Evolutionary conservation across 2,888 invertebrate genomes (phyloP).

Genomic region (Eupithecia subumbrata): DNA sequence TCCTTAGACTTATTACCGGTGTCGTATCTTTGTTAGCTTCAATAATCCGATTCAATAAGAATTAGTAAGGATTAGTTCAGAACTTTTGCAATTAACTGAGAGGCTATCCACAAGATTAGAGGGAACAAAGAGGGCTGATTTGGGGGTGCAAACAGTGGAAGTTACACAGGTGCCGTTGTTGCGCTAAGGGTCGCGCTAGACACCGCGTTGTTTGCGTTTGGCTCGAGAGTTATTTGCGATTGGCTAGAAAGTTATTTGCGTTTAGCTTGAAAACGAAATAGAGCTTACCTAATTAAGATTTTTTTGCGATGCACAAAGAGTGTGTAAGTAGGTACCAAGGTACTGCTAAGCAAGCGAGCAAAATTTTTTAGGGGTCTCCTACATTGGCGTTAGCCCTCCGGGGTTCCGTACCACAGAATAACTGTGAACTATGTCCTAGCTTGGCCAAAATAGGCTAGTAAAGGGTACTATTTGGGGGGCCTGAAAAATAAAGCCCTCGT

Average conservation of each 20-base stretch:
- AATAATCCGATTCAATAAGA: constrained; percentile 34
- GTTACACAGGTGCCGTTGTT: constrained; percentile 44
- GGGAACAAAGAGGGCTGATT: constrained; percentile 33
- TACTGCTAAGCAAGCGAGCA: too few relatives aligned
- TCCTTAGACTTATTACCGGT: constrained; percentile 5
- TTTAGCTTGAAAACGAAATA: background rate
- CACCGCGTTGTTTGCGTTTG: background rate
- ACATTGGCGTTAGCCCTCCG: too few relatives aligned
- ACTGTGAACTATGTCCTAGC: too few relatives aligned
- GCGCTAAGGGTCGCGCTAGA: constrained; percentile 37
- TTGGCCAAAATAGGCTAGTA: too few relatives aligned
- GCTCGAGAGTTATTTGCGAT: background rate
- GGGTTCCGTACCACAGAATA: too few relatives aligned
- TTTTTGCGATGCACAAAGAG: too few relatives aligned
- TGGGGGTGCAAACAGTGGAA: constrained; percentile 33
- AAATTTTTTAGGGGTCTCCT: too few relatives aligned
- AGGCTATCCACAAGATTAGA: constrained; percentile 33
- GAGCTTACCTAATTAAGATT: background rate
- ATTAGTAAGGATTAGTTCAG: constrained; percentile 29
- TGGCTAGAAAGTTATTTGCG: background rate
- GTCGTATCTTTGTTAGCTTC: constrained; percentile 17
- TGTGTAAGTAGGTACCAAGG: too few relatives aligned
- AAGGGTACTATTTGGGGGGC: too few relatives aligned
- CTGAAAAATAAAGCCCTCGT: too few relatives aligned
- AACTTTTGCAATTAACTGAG: constrained; percentile 37